Percentiles rank a stretch among this genome's conserved stretches.
These are phyloP conservation scores for Harmothoe impar DNA, from an alignment of 2,888 invertebrate genomes.

Conservation along the genomic window DNA sequence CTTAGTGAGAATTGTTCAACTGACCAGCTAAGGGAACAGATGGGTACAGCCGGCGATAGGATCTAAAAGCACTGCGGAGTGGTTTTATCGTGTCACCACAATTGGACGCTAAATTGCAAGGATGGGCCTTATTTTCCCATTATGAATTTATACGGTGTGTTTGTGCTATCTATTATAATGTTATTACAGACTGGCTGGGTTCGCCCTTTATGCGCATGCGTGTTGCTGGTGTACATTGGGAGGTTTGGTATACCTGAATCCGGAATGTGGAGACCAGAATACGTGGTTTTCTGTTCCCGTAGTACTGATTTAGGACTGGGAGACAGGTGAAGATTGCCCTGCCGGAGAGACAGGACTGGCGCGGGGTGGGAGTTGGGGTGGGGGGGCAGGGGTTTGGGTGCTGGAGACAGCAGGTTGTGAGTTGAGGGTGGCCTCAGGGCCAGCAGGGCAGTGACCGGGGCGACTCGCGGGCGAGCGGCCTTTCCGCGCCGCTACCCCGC, in stretches of 20 bases:
- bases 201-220: no score
- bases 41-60: background rate
- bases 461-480: constrained; percentile 49
- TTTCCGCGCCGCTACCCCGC: constrained; percentile 60
- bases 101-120: background rate
- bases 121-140: background rate
- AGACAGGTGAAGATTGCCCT: background rate
- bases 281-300: no score
- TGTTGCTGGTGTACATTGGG: no score
- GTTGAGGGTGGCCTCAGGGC: constrained; percentile 12
- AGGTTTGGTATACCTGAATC: no score
- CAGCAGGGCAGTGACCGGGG: constrained; percentile 54
- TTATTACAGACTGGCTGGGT: background rate
- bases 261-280: no score
- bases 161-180: constrained; percentile 1
- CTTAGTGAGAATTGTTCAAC: constrained; percentile 9
- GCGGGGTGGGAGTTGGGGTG: background rate
- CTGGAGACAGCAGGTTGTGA: background rate
- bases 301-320: background rate
- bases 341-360: background rate
- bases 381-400: background rate
- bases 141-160: constrained; percentile 10
- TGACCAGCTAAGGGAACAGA: background rate
- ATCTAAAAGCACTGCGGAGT: background rate
- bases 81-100: no score